Evolutionary conservation across 2,888 invertebrate genomes (phyloP), one percentile per base, ranked within the genome.

Genomic region (Xylota segnis): DNA sequence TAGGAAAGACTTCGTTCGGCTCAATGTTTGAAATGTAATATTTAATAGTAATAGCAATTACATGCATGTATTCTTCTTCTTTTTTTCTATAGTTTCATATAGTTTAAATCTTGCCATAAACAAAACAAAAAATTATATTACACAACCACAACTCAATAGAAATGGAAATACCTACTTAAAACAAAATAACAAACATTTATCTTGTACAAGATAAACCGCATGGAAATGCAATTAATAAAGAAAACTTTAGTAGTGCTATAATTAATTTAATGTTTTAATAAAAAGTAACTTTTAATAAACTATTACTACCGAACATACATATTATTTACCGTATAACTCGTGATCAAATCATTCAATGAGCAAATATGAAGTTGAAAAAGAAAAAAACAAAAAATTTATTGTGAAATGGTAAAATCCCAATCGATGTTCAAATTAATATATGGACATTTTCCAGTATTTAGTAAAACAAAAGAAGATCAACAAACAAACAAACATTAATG

Each of bases 381-480:
- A 27, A 65, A 45, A 74, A n/a, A n/a, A n/a, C n/a, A n/a, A n/a
- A n/a, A n/a, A n/a, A n/a, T n/a, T 32, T 34, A 72, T 32, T 43
- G 32, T 40, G 40, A 40, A 56, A 61, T 56, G 32, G 47, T 66
- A 23, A 77, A 76, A 76, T 71, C 66, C 72, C 72, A 77, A 86
- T 82, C 76, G 76, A 86, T 86, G 81, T 86, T 82, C 71, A 82
- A 77, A 72, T 29, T 61, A 86, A 76, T 81, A 86, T 70, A 29
- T 81, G 76, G 76, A 86, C 65, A 76, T 81, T 86, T 81, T 86
- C 81, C 76, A 84, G 43, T 70, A 84, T 84, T 84, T 79, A 79
- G 75, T 27, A 66, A n/a, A n/a, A 81, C 52, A 75, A 66, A 54
- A 50, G 3, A 40, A 37, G 1, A 37, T 34, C 3, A 29, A 29